Conservation (phyloP, 2,888 invertebrate species). For the Sinohyriopsis cumingii region DNA sequence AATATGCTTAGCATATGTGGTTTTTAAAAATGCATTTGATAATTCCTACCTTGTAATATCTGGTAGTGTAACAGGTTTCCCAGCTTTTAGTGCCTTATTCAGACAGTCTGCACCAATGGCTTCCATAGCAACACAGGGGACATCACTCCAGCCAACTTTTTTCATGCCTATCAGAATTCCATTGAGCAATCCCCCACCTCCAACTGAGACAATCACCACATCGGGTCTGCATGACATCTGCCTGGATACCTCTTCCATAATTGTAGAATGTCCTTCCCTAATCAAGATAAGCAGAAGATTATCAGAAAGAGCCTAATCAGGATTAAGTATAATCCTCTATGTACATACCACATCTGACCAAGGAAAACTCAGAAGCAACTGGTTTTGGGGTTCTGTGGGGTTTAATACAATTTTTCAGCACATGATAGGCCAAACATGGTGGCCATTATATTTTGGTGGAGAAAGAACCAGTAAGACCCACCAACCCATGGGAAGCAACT, state of each 20-base stretch:
- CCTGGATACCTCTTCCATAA: constrained; percentile 72
- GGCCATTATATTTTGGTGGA: too few relatives aligned
- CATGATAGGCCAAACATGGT: too few relatives aligned
- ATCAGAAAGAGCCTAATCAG: background rate
- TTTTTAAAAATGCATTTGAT: too few relatives aligned
- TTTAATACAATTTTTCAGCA: too few relatives aligned
- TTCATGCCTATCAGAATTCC: constrained; percentile 68
- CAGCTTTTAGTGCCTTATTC: constrained; percentile 70
- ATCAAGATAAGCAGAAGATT: background rate
- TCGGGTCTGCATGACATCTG: constrained; percentile 71
- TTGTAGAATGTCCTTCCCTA: constrained; percentile 73
- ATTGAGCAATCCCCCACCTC: constrained; percentile 74
- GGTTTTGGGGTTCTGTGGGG: too few relatives aligned
- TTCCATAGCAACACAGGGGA: constrained; percentile 74
- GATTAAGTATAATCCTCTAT: background rate
- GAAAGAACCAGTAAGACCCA: too few relatives aligned
- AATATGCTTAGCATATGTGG: too few relatives aligned
- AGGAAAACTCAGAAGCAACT: too few relatives aligned
- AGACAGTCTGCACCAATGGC: constrained; percentile 73
- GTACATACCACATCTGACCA: too few relatives aligned
- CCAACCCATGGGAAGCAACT: too few relatives aligned
- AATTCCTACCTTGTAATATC: constrained; percentile 69
- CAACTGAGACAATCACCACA: constrained; percentile 73
- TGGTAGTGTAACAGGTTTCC: constrained; percentile 69
- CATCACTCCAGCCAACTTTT: constrained; percentile 68